Base-by-base conservation (phyloP, 2,797 vertebrate genomes). In the Tokudaia tokunoshimensis region DNA sequence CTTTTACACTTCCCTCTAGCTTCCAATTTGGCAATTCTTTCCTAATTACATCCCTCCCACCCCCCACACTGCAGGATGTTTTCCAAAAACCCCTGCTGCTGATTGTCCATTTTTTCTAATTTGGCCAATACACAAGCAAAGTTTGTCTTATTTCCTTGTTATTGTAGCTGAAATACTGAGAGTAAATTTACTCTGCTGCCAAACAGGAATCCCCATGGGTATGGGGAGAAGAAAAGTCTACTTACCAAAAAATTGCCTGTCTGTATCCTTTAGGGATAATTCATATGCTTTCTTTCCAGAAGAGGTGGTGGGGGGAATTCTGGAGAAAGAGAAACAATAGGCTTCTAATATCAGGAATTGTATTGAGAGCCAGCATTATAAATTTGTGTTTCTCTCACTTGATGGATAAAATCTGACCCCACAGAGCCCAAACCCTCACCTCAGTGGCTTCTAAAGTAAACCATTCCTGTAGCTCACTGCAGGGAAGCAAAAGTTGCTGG, bases 361-460 rank as follows among this genome's bases (percentile, higher is more conserved):
- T 50, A 87, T 44, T 61, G 89, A 89, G 50, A 92, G 47, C 8
- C n/a, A 91, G 52, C 59, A 81, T 95, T 96, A 95, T 89, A 92
- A 75, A 92, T 93, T 85, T 96, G 61, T 97, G 74, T 95, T 97
- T 94, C 87, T 92, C 81, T 82, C 85, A 61, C 67, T 96, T 96
- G 85, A 1, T 82, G 70, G 79, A 87, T 75, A 92, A 96, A 97
- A 87, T 83, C 79, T 94, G 96, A 97, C 94, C 95, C 89, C 85
- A 47, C 29, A 15, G 41, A 95, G 29, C n/a, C 67, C 74, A 79
- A 95, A 91, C 67, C 17, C 26, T 96, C 89, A 94, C 94, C 88
- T 94, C 89, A 41, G 29, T 97, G 92, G 95, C 94, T 92, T 94
- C 85, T 83, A 78, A 96, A 91, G 90, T 97, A 94, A 95, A 72